These are phyloP conservation scores for Channa maculata DNA, from an alignment of 2,113 vertebrate species.

Conservation along the genomic window DNA sequence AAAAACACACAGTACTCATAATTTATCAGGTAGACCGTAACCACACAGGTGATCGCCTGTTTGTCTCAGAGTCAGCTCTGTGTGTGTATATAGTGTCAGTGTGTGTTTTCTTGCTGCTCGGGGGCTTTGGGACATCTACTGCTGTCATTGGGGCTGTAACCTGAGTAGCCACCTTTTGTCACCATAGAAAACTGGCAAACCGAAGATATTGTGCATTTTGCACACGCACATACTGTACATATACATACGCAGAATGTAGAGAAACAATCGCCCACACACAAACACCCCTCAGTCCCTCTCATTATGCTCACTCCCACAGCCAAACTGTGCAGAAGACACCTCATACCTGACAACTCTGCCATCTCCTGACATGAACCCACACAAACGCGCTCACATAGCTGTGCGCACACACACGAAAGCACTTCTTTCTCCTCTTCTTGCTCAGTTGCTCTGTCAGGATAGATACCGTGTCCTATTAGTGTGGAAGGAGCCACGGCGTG, in stretches of 20 bases:
- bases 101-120: conserved; percentile 37
- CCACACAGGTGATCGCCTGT: conserved; percentile 22
- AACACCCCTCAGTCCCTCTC: conserved; percentile 74
- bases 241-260: conserved; percentile 56
- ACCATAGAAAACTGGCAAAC: conserved; percentile 33
- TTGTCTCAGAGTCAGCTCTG: conserved; percentile 39
- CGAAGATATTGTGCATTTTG: conserved; percentile 51
- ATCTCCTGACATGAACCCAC: conserved; percentile 71
- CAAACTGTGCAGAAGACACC: conserved; percentile 75
- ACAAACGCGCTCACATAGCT: conserved; percentile 45
- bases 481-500: conserved; percentile 24
- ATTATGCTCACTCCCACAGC: conserved; percentile 78
- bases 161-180: conserved; percentile 51
- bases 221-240: conserved; percentile 39
- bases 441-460: conserved; percentile 59
- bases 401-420: conserved; percentile 16
- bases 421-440: conserved; percentile 22
- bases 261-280: conserved; percentile 73
- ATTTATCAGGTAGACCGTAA: conserved; percentile 50
- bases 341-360: conserved; percentile 79
- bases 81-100: conserved; percentile 11
- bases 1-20: conserved; percentile 37
- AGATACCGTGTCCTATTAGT: conserved; percentile 33
- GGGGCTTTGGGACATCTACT: conserved; percentile 46
- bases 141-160: conserved; percentile 48